These are phyloP conservation scores for Phyllostomus hastatus DNA, from an alignment of 2,113 vertebrate species.

Conservation along the genomic window DNA sequence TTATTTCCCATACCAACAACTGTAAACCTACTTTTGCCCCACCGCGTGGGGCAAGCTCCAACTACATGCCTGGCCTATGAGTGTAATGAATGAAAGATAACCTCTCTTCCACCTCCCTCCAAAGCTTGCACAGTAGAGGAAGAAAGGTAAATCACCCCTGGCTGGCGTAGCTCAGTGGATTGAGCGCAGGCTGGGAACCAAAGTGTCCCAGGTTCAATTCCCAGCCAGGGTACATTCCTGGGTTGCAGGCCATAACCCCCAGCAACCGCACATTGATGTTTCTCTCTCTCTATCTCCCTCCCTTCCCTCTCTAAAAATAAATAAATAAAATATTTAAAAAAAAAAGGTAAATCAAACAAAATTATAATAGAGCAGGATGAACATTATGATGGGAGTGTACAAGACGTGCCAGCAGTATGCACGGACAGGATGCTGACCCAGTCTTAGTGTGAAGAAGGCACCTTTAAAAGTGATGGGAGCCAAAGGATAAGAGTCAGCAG, in stretches of 20 bases:
- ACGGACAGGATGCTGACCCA: background rate
- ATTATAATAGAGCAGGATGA: background rate
- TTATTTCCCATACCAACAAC: background rate
- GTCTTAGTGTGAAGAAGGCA: background rate
- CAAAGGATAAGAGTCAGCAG: background rate
- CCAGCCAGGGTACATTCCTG: no score
- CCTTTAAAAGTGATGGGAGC: background rate
- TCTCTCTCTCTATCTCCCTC: no score
- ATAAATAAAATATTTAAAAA: no score
- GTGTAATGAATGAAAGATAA: background rate
- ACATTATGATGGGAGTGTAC: background rate
- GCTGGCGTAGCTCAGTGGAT: no score
- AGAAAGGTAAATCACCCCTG: background rate
- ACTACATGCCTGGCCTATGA: background rate
- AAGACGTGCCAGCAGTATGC: background rate
- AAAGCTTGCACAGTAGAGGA: background rate
- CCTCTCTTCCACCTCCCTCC: background rate
- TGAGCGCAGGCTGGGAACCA: no score
- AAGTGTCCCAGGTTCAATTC: no score
- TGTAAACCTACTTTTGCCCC: background rate
- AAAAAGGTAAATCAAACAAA: background rate
- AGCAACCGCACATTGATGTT: no score
- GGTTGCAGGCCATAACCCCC: no score
- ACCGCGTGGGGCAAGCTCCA: background rate
- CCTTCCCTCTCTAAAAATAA: no score